A percentile compares a stretch with the other conserved stretches of the same genome.
Conservation (phyloP, 2,113 vertebrate species). For the Aythya baeri region DNA sequence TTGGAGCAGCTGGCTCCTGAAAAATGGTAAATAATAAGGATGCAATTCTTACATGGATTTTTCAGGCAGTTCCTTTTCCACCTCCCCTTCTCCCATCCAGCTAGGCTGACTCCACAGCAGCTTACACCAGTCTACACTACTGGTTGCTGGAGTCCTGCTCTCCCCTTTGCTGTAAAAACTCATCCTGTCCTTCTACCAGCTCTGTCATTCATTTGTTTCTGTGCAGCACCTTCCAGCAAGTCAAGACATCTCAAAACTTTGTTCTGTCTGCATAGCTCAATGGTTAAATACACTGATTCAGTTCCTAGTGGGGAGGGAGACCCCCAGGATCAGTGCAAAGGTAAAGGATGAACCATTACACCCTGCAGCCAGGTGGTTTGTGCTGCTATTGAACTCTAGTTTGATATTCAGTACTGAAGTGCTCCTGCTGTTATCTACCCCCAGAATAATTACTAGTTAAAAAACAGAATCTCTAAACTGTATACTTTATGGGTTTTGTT, state of each 20-base stretch:
- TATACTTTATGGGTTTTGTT: neutral
- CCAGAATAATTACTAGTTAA: neutral
- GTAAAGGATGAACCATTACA: neutral
- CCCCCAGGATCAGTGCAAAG: neutral
- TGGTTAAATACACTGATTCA: neutral
- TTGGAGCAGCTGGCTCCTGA: neutral
- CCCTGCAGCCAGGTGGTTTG: neutral
- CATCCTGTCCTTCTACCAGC: neutral
- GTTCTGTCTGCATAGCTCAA: neutral
- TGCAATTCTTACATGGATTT: neutral
- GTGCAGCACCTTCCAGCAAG: neutral
- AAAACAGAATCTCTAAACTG: neutral
- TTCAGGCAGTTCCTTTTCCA: neutral
- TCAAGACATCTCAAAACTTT: neutral
- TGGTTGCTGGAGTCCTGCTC: rapidly evolving
- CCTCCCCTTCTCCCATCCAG: neutral
- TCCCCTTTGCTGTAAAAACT: neutral
- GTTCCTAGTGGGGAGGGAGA: neutral
- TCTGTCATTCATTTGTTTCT: rapidly evolving
- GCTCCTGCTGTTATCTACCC: neutral
- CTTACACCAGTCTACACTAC: neutral
- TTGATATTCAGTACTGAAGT: neutral
- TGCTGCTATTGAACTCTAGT: neutral
- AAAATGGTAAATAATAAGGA: neutral
- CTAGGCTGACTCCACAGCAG: neutral